phyloP scores from a whole-genome alignment of 2,797 vertebrate species.

The Gymnocypris eckloni region DNA sequence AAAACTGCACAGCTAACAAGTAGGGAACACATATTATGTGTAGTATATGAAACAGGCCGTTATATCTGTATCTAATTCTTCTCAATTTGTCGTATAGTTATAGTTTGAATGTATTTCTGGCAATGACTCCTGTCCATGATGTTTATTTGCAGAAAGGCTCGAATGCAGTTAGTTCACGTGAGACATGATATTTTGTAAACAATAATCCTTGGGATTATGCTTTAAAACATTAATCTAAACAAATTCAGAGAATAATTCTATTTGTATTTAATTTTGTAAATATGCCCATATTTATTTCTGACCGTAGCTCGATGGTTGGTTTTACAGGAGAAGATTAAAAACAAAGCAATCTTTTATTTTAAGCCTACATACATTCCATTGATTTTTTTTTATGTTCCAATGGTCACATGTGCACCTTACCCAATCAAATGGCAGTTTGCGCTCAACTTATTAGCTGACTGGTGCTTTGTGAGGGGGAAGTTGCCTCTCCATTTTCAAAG shows the following conservation, averaged over 20 bases:
- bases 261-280: background rate
- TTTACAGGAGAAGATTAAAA: background rate
- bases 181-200: background rate
- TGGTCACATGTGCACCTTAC: conserved; percentile 85
- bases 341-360: background rate
- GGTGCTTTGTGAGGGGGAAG: conserved; percentile 91
- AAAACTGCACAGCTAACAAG: background rate
- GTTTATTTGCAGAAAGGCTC: background rate
- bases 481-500: conserved; percentile 94
- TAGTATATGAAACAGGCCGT: background rate
- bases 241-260: background rate
- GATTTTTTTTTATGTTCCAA: conserved; percentile 94
- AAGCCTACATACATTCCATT: conserved; percentile 85
- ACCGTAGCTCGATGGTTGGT: too few species aligned
- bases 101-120: too few species aligned
- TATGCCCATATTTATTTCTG: background rate
- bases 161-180: background rate
- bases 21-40: background rate
- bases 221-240: background rate
- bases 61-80: background rate
- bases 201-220: background rate
- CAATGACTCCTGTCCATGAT: background rate
- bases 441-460: conserved; percentile 93
- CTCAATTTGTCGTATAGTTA: background rate
- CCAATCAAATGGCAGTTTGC: conserved; percentile 83